Evolutionary conservation across 2,113 vertebrate species (phyloP).

Genomic region (Aldabrachelys gigantea): DNA sequence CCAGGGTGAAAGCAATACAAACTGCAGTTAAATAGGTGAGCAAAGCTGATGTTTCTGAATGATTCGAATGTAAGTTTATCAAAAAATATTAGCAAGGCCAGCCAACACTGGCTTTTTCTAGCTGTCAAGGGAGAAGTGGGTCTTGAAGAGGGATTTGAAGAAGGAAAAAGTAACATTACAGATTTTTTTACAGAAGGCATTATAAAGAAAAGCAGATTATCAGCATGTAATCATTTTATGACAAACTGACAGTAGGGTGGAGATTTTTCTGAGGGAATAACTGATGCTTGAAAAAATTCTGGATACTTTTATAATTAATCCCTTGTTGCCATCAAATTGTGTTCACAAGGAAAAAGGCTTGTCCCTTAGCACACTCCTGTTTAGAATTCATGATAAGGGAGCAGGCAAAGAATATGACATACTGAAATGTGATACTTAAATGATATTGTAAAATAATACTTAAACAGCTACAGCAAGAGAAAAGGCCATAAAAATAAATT

Average conservation of each 20-base stretch:
- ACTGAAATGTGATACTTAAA: background rate
- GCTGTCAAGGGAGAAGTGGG: background rate
- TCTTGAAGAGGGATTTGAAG: background rate
- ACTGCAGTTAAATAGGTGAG: background rate
- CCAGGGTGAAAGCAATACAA: background rate
- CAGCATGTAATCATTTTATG: background rate
- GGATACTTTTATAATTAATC: background rate
- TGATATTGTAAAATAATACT: background rate
- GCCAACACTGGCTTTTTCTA: background rate
- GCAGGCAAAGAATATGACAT: background rate
- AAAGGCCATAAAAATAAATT: background rate
- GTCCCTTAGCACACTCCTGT: background rate
- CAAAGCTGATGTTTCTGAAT: background rate
- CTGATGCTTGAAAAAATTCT: background rate
- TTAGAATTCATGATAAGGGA: background rate
- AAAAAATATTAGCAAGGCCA: background rate
- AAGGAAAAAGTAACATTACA: background rate
- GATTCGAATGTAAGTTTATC: background rate
- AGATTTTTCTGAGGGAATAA: no score
- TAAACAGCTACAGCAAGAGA: background rate
- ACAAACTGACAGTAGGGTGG: no score
- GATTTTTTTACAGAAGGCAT: background rate
- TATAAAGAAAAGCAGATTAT: background rate
- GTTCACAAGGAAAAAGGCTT: background rate
- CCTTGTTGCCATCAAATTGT: background rate